These are phyloP conservation scores for Zoanthus sociatus DNA, from an alignment of 92 coral and sea anemone genomes.

Conservation along the genomic window DNA sequence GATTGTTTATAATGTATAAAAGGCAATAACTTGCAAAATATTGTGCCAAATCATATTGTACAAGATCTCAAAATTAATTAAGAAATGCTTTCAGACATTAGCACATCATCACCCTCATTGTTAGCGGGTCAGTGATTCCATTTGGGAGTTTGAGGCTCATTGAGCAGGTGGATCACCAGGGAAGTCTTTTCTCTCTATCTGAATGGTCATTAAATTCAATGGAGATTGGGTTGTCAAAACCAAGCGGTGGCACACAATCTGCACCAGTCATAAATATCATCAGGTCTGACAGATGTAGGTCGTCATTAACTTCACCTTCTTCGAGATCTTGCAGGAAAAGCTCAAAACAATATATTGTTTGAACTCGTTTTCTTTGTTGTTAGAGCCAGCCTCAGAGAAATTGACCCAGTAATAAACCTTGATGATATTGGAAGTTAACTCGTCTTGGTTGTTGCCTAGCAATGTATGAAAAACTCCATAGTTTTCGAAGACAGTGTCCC, in stretches of 20 bases:
- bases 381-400: slow-evolving; percentile 60
- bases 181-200: slow-evolving; percentile 48
- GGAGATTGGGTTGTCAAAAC: slow-evolving; percentile 32
- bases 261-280: slow-evolving; percentile 59
- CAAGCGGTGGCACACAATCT: slow-evolving; percentile 55
- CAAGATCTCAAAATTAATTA: slow-evolving; percentile 4
- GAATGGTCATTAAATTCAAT: slow-evolving; percentile 46
- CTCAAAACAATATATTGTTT: slow-evolving; percentile 54
- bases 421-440: slow-evolving; percentile 50
- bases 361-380: slow-evolving; percentile 46
- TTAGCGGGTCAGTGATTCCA: slow-evolving; percentile 46
- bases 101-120: slow-evolving; percentile 32
- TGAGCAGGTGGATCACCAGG: slow-evolving; percentile 62
- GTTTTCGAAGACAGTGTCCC: slow-evolving; percentile 57
- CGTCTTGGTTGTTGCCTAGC: slow-evolving; percentile 24
- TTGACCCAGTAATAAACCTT: slow-evolving; percentile 43
- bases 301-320: slow-evolving; percentile 56
- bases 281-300: slow-evolving; percentile 47
- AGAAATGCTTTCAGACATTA: slow-evolving; percentile 27
- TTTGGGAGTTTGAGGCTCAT: slow-evolving; percentile 51
- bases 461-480: slow-evolving; percentile 48
- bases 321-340: slow-evolving; percentile 54
- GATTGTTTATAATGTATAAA: slow-evolving; percentile 13
- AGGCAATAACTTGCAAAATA: not conserved
- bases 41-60: slow-evolving; percentile 16